A percentile compares a stretch with the other conserved stretches of the same genome.
phyloP scores from a whole-genome alignment of 1,140 invertebrate genomes.

The Brachionus rotundiformis region DNA sequence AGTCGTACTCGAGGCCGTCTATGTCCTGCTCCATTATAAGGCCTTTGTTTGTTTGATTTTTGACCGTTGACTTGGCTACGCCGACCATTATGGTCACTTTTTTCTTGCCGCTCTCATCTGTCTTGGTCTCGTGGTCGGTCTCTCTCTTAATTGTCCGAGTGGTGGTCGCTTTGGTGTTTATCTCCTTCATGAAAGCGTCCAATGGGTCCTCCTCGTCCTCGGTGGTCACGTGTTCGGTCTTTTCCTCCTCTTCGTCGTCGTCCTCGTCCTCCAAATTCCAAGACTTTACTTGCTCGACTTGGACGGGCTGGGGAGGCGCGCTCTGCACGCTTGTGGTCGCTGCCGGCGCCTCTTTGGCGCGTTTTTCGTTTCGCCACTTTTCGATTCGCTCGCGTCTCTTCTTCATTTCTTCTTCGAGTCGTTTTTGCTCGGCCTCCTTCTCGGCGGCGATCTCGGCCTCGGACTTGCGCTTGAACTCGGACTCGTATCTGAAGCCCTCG shows the following conservation, averaged over 20 bases:
- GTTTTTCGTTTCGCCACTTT: constrained; percentile 77
- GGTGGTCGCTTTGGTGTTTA: not conserved
- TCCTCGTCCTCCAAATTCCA: constrained; percentile 76
- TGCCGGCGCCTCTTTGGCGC: constrained; percentile 54
- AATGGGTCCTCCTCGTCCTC: constrained; percentile 54
- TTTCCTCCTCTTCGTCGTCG: constrained; percentile 60
- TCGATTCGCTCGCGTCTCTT: constrained; percentile 89
- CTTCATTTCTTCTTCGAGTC: constrained; percentile 85
- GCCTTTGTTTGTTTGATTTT: constrained; percentile 13
- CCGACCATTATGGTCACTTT: constrained; percentile 74
- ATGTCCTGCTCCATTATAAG: constrained; percentile 51
- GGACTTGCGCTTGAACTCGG: not conserved
- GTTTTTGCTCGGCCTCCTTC: constrained; percentile 51
- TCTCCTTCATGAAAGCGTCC: constrained; percentile 32
- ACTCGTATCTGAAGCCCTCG: not conserved
- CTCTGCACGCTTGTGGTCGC: not conserved
- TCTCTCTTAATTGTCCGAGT: constrained; percentile 15
- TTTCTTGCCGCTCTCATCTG: constrained; percentile 54
- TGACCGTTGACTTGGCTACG: constrained; percentile 74
- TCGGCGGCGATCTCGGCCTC: not conserved
- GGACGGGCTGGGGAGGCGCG: constrained; percentile 45
- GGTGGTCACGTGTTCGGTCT: constrained; percentile 5
- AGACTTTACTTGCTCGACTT: constrained; percentile 74
- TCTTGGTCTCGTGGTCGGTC: constrained; percentile 59
- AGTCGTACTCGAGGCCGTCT: constrained; percentile 39